A percentile compares a stretch with the other conserved stretches of the same genome.
phyloP scores from a whole-genome alignment of 1,140 invertebrate species.

The Cydia amplana region DNA sequence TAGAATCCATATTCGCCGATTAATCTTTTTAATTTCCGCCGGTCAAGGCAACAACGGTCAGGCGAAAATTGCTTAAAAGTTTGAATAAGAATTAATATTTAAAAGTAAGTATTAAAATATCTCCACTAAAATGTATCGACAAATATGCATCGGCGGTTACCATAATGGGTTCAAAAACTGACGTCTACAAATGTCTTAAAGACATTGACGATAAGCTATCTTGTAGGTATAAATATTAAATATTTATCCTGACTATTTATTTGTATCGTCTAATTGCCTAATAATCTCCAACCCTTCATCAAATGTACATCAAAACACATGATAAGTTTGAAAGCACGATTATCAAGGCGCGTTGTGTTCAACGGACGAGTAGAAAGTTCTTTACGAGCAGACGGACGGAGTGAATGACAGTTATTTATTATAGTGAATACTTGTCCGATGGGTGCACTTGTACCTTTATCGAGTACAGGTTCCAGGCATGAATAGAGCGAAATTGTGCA shows the following conservation, averaged over 20 bases:
- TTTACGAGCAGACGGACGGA: slow-evolving; percentile 47
- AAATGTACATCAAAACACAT: slow-evolving; percentile 20
- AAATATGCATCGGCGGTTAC: too few species aligned
- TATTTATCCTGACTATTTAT: not conserved
- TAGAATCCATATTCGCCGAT: slow-evolving; percentile 18
- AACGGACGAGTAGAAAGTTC: slow-evolving; percentile 55
- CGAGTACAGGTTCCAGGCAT: slow-evolving; percentile 29
- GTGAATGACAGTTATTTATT: slow-evolving; percentile 60
- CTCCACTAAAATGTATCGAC: too few species aligned
- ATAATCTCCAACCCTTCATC: not conserved
- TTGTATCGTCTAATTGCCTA: not conserved
- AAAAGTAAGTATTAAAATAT: too few species aligned
- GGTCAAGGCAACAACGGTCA: slow-evolving; percentile 19
- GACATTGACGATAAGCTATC: too few species aligned
- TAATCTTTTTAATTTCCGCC: slow-evolving; percentile 20
- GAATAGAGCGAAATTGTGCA: slow-evolving; percentile 27
- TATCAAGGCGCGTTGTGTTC: slow-evolving; percentile 38
- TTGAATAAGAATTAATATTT: too few species aligned
- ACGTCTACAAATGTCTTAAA: too few species aligned
- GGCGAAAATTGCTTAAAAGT: not conserved
- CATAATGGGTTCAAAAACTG: too few species aligned
- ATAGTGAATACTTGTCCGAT: slow-evolving; percentile 44
- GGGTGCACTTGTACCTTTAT: slow-evolving; percentile 35
- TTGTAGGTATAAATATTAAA: not conserved
- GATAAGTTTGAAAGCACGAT: slow-evolving; percentile 46